Evolutionary conservation across 30 jellyfish, hydroid and myxozoan species (phyloP), one percentile per base, ranked within the genome.

Genomic region (Aurelia sp.): DNA sequence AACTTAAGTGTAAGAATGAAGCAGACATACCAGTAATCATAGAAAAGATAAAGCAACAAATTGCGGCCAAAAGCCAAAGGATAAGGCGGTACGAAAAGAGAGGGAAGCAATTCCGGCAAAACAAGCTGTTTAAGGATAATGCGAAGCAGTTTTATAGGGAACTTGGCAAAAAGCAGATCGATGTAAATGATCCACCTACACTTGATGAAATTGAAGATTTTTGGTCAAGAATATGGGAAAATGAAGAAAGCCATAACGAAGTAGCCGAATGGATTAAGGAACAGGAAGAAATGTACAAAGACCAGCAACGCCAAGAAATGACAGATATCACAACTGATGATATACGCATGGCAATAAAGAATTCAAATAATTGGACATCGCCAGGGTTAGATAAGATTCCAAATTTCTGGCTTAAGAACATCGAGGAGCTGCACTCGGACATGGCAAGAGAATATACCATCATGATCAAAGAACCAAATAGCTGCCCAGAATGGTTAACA

Each of bases 11-110:
- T 50, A 55, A 67, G 21, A 41, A 22, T 17, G 70, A 61, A 35
- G 59, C 31, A 40, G 50, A 21, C 30, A 38, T 79, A 27, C 65
- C 65, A 11, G n/a, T 19, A 31, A 55, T 71, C 27, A 79, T 41
- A 38, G 90, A 79, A 63, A 59, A 67, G n/a, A n/a, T 79, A 40
- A 79, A 64, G 53, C 90, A 79, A 52, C 31, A 64, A 47, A 79
- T 77, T 17, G 72, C 33, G 55, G 69, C 22, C 55, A 79, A 79
- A 61, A 69, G 81, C 10, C 90, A 79, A 47, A 62, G 90, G 51
- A 22, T 79, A 35, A 47, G 90, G 13, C 38, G 90, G 58, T 63
- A 30, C 41, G 80, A 63, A 27, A 63, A 79, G 47, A 44, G 80
- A 79, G 47, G 44, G 70, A 27, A 53, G 27, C 12, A 57, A 13